A percentile compares a stretch with the other conserved stretches of the same genome.
These are phyloP conservation scores for Electrona antarctica DNA, from an alignment of 2,113 vertebrate species.

Conservation along the genomic window DNA sequence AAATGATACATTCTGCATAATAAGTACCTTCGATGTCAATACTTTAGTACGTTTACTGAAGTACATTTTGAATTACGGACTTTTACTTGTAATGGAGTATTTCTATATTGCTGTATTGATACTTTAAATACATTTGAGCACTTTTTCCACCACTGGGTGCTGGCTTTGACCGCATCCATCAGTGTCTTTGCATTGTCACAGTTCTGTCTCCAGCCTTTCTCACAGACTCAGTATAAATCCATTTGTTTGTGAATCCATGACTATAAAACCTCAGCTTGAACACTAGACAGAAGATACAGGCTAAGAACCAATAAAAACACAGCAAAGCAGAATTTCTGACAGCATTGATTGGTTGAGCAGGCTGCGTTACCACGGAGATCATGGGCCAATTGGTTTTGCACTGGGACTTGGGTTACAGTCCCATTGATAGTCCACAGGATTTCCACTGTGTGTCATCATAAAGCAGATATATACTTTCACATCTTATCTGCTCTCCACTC, in stretches of 20 bases:
- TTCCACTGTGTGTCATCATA: slow-evolving; percentile 64
- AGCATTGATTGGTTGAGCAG: slow-evolving; percentile 46
- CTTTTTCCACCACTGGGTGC: background rate
- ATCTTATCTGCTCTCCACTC: slow-evolving; percentile 72
- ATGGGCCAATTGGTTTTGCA: slow-evolving; percentile 57
- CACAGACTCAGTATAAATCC: slow-evolving; percentile 50
- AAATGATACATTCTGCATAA: too few relatives aligned
- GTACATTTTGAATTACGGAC: too few relatives aligned
- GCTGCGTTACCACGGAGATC: slow-evolving; percentile 43
- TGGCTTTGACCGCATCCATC: slow-evolving; percentile 44
- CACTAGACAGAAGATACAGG: slow-evolving; percentile 21
- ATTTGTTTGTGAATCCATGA: slow-evolving; percentile 58
- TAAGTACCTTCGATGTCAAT: too few relatives aligned
- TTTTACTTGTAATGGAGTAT: too few relatives aligned
- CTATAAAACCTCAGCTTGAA: slow-evolving; percentile 38
- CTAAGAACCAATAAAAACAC: slow-evolving; percentile 51
- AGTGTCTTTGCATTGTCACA: slow-evolving; percentile 41
- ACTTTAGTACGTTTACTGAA: too few relatives aligned
- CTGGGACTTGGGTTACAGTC: slow-evolving; percentile 37
- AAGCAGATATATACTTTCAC: slow-evolving; percentile 64
- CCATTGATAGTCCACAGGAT: slow-evolving; percentile 50
- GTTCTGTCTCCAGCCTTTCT: slow-evolving; percentile 46
- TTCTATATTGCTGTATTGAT: too few relatives aligned
- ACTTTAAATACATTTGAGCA: too few relatives aligned
- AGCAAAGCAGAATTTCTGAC: slow-evolving; percentile 47